Conservation (phyloP, 2,888 invertebrate genomes). For the Ophioninae sp. region DNA sequence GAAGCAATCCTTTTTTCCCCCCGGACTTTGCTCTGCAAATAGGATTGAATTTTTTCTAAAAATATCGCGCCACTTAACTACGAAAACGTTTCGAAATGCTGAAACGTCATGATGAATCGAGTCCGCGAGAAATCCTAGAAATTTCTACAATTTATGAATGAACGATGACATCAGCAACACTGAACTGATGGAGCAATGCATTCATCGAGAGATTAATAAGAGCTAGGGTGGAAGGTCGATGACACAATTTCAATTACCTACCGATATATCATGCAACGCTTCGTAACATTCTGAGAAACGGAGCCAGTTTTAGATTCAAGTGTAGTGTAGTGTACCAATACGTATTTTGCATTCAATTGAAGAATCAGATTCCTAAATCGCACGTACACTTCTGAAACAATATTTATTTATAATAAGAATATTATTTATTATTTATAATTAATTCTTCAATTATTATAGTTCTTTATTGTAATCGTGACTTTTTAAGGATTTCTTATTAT, state of each 20-base stretch:
- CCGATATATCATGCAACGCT: slow-evolving; percentile 30
- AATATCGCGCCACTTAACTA: too few species aligned
- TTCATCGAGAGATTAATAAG: neutral
- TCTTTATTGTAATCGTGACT: too few species aligned
- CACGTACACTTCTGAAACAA: too few species aligned
- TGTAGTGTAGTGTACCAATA: neutral
- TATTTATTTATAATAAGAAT: too few species aligned
- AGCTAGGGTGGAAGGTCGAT: neutral
- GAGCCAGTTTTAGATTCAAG: neutral
- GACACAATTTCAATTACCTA: slow-evolving; percentile 23
- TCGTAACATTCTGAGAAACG: slow-evolving; percentile 25
- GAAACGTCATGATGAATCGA: neutral
- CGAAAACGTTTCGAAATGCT: neutral
- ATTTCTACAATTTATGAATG: neutral
- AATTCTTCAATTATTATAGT: too few species aligned
- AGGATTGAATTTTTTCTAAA: neutral
- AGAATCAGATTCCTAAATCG: too few species aligned
- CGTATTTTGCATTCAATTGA: too few species aligned
- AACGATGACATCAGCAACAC: neutral
- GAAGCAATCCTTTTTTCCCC: neutral
- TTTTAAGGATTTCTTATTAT: too few species aligned
- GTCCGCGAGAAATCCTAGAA: neutral
- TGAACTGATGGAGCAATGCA: too few species aligned
- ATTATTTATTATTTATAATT: too few species aligned
- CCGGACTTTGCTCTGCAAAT: neutral